These are phyloP conservation scores for Emydocephalus ijimae DNA, from an alignment of 2,113 vertebrate species.

Conservation along the genomic window DNA sequence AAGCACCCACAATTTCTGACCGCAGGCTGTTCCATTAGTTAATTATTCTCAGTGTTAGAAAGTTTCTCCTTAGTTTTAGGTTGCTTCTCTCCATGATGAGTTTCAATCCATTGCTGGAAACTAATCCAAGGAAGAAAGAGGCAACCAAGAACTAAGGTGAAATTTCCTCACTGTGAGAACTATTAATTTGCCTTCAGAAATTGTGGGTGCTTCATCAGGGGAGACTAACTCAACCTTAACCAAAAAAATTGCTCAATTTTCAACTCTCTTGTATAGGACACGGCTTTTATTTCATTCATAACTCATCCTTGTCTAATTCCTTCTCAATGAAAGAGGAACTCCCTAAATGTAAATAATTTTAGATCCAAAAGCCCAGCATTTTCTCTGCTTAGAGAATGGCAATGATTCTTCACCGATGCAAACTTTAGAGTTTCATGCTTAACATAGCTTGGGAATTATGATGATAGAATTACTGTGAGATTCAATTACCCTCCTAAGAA, in stretches of 20 bases:
- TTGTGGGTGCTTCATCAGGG: neutral
- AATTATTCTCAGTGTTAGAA: too few species aligned
- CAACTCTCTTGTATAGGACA: neutral
- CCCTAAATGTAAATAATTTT: neutral
- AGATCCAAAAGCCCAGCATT: neutral
- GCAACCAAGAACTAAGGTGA: too few species aligned
- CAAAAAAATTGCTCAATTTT: neutral
- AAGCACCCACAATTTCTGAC: neutral
- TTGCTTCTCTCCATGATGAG: too few species aligned
- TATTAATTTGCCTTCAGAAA: neutral
- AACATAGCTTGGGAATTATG: neutral
- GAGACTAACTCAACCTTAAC: neutral
- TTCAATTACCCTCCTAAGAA: neutral
- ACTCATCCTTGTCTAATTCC: neutral
- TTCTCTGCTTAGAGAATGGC: neutral
- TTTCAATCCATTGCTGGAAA: too few species aligned
- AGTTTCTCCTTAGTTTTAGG: too few species aligned
- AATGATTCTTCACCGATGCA: neutral
- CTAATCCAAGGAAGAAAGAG: too few species aligned
- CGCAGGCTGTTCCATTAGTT: too few species aligned
- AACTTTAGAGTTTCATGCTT: neutral
- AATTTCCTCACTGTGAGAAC: too few species aligned
- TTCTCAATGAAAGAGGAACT: neutral
- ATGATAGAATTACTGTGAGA: neutral
- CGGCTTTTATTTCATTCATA: neutral